phyloP scores from a whole-genome alignment of 2,888 invertebrate species.

The Mimachlamys varia region DNA sequence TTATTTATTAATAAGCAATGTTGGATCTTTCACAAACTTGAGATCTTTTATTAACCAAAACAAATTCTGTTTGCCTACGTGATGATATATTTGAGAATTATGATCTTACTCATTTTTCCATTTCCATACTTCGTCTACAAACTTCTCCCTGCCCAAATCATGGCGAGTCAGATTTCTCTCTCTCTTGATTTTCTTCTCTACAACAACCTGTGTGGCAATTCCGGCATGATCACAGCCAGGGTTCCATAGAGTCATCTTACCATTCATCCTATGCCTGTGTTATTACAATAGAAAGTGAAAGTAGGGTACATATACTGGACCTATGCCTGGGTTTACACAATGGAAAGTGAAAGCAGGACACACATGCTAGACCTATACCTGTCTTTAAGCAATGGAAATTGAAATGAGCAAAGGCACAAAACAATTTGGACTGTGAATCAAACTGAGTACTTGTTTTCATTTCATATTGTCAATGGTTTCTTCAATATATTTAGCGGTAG shows the following conservation, averaged over 20 bases:
- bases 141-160: conserved; percentile 96
- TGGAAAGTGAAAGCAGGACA: too few species aligned
- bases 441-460: too few species aligned
- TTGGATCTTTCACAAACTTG: neutral
- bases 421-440: too few species aligned
- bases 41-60: too few species aligned
- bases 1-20: neutral
- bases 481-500: too few species aligned
- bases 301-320: neutral
- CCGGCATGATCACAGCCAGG: conserved; percentile 99
- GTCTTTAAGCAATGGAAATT: conserved; percentile 37
- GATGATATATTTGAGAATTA: too few species aligned
- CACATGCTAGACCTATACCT: conserved; percentile 86
- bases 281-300: conserved; percentile 24
- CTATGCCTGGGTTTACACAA: too few species aligned
- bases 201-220: conserved; percentile 99
- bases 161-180: conserved; percentile 93
- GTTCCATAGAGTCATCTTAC: conserved; percentile 95
- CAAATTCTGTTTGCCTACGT: too few species aligned
- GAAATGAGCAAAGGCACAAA: conserved; percentile 36
- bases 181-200: conserved; percentile 96
- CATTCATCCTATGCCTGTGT: conserved; percentile 94
- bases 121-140: conserved; percentile 95
- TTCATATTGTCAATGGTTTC: too few species aligned
- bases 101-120: conserved; percentile 92